Base-by-base conservation (phyloP, 2,113 vertebrate genomes). In the Rhipidura dahli region DNA sequence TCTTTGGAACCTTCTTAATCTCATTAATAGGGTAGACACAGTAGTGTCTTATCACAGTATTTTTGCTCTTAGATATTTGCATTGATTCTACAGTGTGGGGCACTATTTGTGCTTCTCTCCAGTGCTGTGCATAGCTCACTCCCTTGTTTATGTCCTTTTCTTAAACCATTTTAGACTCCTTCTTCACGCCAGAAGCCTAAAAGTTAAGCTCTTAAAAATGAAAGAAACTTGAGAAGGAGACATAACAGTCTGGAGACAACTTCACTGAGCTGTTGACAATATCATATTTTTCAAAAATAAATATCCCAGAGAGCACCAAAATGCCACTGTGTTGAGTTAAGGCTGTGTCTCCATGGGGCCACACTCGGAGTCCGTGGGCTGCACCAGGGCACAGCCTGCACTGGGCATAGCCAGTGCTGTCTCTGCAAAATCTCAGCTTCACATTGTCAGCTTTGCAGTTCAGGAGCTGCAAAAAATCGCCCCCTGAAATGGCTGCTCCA, bases 171-270 rank as follows among this genome's bases (percentile, higher is more conserved):
- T 87, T 71, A 78, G 93, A 72, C 68, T 86, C 60, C 51, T 75
- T 63, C 71, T 61, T 90, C 71, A 71, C 0, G 31, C 93, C 93
- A 93, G 83, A 89, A 94, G 76, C 79, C 85, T 77, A 30, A 54
- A 94, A 96, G 90, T 96, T 96, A 96, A 96, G 90, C 93, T 96
- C 94, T 92, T 96, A 96, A 96, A 96, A 96, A 95, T 96, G 93
- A 96, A 92, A 24, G 93, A 94, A 96, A 95, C 92, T 96, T 92
- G 92, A 96, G 96, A 54, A 94, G 92, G 92, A 97, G 94, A 96
- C 94, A 94, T 96, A 94, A 95, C 88, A 96, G 92, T 94, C 96
- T 95, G 94, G 94, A 96, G 96, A 93, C 90, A 93, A 88, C 89
- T 78, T 94, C 60, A 72, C 68, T 68, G 88, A 45, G 80, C 92